Base-by-base conservation (phyloP, 2,113 vertebrate species). In the Peromyscus polionotus region DNA sequence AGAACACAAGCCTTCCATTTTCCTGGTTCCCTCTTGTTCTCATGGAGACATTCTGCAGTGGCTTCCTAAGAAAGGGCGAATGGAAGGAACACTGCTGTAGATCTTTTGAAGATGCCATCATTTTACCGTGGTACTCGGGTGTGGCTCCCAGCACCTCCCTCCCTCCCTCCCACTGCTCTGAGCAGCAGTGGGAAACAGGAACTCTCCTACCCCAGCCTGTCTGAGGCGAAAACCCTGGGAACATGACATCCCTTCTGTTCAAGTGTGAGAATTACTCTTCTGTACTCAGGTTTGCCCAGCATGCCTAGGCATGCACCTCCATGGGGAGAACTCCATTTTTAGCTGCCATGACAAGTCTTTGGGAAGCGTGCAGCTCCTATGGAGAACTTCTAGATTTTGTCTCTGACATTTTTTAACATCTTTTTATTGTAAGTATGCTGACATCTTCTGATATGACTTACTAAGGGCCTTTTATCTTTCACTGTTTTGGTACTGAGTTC, bases 361-460 rank as follows among this genome's bases (percentile, higher is more conserved):
- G 33, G 22, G 31, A 51, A 92, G 65, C 65, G 65, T 36, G 22
- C 42, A 65, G 31, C 39, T 90, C 88, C 54, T 75, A 77, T 26
- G 63, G 16, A 88, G n/a, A 92, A 95, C 86, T 89, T 65, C 13
- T 85, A 51, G 77, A 70, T 42, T 83, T 84, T 80, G 11, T 76
- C 68, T 45, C 33, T 88, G 51, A 85, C 51, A 81, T 65, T 33
- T 87, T 92, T 75, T 24, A 72, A 4, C 22, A 42, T 85, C 59
- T 75, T 54, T 80, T 88, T 96, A 88, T 51, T 10, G 0, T 36
- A 42, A 11, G 5, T 93, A 48, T 73, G 88, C 17, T 95, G 42
- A 17, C 95, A 92, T 72, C 94, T 95, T 79, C 68, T 88, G 24
- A 89, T 54, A 51, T 51, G 54, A 11, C 45, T 97, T 94, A 57